Percentiles rank a stretch among this genome's conserved stretches.
Conservation (phyloP, 2,797 vertebrate genomes). For the Numenius phaeopus region DNA sequence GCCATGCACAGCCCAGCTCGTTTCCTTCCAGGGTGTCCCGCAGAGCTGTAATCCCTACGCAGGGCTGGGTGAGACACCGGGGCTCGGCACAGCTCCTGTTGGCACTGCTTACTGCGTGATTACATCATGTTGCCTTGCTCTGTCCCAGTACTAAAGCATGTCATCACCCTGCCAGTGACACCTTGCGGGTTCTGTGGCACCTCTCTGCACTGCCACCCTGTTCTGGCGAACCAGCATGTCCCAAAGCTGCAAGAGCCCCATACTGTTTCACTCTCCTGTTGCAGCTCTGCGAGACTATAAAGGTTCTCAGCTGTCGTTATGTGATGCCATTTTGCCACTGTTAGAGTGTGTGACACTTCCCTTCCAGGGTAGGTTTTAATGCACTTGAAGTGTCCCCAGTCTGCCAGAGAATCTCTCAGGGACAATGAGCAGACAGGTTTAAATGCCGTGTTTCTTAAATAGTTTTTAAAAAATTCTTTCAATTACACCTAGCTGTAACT, state of each 20-base stretch:
- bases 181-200: too few relatives aligned
- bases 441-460: neutral
- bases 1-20: rapidly evolving
- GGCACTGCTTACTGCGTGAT: too few relatives aligned
- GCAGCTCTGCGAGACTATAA: neutral
- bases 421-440: neutral
- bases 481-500: neutral
- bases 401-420: neutral
- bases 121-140: rapidly evolving
- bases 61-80: rapidly evolving
- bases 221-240: neutral
- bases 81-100: neutral
- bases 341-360: neutral
- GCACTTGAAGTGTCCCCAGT: neutral
- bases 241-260: neutral
- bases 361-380: neutral
- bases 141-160: too few relatives aligned
- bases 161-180: rapidly evolving
- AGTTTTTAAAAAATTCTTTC: rapidly evolving
- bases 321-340: neutral
- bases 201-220: neutral
- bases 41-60: rapidly evolving
- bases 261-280: neutral
- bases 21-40: rapidly evolving
- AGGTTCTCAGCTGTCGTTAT: neutral